These are phyloP conservation scores for Stigmatopora nigra DNA, from an alignment of 2,113 vertebrate genomes.

Conservation along the genomic window DNA sequence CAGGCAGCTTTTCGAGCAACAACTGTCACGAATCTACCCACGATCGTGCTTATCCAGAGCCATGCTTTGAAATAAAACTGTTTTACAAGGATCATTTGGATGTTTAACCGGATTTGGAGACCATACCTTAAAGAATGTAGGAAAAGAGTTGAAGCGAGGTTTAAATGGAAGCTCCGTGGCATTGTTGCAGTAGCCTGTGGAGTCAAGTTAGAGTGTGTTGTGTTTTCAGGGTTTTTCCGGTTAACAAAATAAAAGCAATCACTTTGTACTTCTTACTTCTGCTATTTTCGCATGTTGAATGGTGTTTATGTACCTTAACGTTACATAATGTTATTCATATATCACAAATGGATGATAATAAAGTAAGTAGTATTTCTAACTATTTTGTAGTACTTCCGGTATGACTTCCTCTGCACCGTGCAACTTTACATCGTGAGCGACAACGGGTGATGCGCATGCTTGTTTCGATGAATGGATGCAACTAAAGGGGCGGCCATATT, in stretches of 20 bases:
- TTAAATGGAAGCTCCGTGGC: slow-evolving; percentile 4
- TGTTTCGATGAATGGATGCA: neutral
- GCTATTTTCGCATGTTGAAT: neutral
- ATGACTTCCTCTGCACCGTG: fast-evolving
- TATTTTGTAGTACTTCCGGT: neutral
- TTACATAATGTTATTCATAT: no score
- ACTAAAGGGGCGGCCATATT: neutral
- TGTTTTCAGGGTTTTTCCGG: neutral
- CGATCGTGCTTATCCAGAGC: no score
- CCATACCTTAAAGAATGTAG: neutral
- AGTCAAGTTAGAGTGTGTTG: neutral
- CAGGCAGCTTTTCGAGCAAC: neutral
- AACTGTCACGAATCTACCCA: neutral
- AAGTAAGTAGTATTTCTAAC: neutral
- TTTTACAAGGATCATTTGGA: neutral
- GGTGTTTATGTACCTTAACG: no score
- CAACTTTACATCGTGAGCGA: neutral
- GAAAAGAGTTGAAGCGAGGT: neutral
- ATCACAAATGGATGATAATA: no score
- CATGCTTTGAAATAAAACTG: neutral
- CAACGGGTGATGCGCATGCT: neutral
- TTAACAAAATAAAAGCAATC: neutral
- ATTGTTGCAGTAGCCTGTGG: neutral
- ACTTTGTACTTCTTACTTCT: neutral
- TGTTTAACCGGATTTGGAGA: neutral